A percentile compares a stretch with the other conserved stretches of the same genome.
These are phyloP conservation scores for Lepus townsendii DNA, from an alignment of 2,797 vertebrate species.

Conservation along the genomic window DNA sequence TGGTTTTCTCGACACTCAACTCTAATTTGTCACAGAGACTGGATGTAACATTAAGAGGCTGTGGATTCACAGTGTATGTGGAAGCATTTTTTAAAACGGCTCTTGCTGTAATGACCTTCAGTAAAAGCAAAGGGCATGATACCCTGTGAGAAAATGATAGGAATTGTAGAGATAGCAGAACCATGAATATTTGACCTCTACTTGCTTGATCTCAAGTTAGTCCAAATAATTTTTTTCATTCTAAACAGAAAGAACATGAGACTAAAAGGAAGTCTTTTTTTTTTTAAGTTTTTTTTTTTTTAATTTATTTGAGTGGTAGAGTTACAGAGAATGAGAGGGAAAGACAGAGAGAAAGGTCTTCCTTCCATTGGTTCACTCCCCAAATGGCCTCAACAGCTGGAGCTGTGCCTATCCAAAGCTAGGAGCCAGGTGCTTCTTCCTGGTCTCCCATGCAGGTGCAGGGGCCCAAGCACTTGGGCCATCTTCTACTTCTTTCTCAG, in stretches of 20 bases:
- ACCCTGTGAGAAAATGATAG: neutral
- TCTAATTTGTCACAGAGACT: constrained; percentile 41
- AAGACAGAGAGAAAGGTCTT: too few relatives aligned
- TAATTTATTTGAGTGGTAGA: too few relatives aligned
- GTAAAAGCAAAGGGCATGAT: neutral
- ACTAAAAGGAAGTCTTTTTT: neutral
- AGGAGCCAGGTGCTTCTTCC: too few relatives aligned
- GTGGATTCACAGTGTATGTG: neutral
- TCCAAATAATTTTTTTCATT: neutral
- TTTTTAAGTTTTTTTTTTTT: too few relatives aligned
- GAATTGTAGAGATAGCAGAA: constrained; percentile 14
- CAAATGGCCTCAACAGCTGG: too few relatives aligned
- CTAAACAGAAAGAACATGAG: neutral
- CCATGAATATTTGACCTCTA: neutral
- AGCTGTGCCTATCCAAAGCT: too few relatives aligned
- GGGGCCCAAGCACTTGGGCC: too few relatives aligned
- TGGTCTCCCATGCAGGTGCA: too few relatives aligned
- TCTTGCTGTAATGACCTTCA: constrained; percentile 33
- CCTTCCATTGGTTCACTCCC: too few relatives aligned
- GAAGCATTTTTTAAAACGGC: neutral
- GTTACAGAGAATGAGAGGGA: too few relatives aligned
- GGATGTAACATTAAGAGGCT: neutral
- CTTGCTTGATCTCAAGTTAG: constrained; percentile 36
- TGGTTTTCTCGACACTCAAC: neutral
- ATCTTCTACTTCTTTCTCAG: too few relatives aligned